phyloP scores from a whole-genome alignment of 2,797 vertebrate species.

The Eleutherodactylus coqui region DNA sequence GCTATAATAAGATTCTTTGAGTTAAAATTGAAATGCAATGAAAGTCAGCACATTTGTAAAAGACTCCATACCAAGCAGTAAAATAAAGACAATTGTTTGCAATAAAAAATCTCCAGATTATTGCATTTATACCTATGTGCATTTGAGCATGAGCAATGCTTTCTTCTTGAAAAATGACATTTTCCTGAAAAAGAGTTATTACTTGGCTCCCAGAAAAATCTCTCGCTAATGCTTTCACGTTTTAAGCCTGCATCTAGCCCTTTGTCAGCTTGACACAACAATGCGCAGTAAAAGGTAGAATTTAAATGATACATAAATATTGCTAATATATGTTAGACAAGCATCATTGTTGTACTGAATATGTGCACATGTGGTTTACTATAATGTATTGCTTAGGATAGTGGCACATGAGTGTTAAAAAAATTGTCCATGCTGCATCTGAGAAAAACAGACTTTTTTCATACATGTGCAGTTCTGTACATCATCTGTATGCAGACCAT shows the following conservation, averaged over 20 bases:
- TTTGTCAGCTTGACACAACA: slow-evolving; percentile 44
- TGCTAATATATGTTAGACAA: slow-evolving; percentile 5
- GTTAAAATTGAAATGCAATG: slow-evolving; percentile 49
- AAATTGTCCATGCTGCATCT: too few relatives aligned
- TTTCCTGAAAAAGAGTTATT: slow-evolving; percentile 59
- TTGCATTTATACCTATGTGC: slow-evolving; percentile 53
- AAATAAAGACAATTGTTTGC: slow-evolving; percentile 53
- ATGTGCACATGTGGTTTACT: not conserved
- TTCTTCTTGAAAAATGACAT: slow-evolving; percentile 46
- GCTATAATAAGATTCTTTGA: slow-evolving; percentile 43
- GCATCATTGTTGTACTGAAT: not conserved
- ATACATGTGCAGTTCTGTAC: too few relatives aligned
- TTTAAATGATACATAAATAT: slow-evolving; percentile 31
- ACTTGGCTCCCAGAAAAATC: slow-evolving; percentile 52
- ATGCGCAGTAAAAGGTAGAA: slow-evolving; percentile 9
- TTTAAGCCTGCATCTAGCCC: slow-evolving; percentile 29
- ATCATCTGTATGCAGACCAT: too few relatives aligned
- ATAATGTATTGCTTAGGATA: not conserved
- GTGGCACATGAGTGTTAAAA: too few relatives aligned
- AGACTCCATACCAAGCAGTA: slow-evolving; percentile 20
- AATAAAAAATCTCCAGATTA: slow-evolving; percentile 55
- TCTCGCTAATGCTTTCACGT: slow-evolving; percentile 51
- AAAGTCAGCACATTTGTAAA: slow-evolving; percentile 58
- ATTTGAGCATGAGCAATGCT: slow-evolving; percentile 51
- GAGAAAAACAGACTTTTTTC: too few relatives aligned